Conservation (phyloP, 2,888 invertebrate genomes). For the Agrochola circellaris region DNA sequence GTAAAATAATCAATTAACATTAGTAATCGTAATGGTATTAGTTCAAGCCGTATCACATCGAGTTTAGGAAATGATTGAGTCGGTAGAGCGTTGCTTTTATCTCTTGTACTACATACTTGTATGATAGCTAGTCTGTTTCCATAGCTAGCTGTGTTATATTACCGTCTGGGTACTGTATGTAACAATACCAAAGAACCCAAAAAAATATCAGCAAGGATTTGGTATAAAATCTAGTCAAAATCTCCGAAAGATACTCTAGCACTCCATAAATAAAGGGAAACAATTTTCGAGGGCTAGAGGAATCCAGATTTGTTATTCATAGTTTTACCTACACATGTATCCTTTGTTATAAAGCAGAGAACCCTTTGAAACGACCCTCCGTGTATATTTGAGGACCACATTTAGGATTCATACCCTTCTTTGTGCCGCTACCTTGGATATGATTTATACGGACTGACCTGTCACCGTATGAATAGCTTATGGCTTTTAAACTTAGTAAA, state of each 20-base stretch:
- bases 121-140: too few species aligned
- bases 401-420: constrained; percentile 47
- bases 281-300: constrained; percentile 1
- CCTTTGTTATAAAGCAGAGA: constrained; percentile 34
- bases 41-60: too few species aligned
- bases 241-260: neutral
- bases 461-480: constrained; percentile 32
- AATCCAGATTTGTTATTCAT: constrained; percentile 52
- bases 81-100: too few species aligned
- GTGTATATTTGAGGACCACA: constrained; percentile 52
- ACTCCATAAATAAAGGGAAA: constrained; percentile 30
- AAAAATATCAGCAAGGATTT: neutral
- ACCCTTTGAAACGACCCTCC: constrained; percentile 33
- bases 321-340: constrained; percentile 33
- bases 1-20: too few species aligned
- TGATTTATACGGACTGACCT: constrained; percentile 29
- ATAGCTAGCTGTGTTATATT: too few species aligned
- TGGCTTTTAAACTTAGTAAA: too few species aligned
- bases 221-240: constrained; percentile 12
- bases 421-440: constrained; percentile 25
- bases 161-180: neutral
- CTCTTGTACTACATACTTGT: too few species aligned
- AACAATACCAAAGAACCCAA: too few species aligned
- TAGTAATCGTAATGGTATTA: too few species aligned
- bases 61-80: too few species aligned